phyloP scores from a whole-genome alignment of 2,888 invertebrate species.

The Catocala nupta region DNA sequence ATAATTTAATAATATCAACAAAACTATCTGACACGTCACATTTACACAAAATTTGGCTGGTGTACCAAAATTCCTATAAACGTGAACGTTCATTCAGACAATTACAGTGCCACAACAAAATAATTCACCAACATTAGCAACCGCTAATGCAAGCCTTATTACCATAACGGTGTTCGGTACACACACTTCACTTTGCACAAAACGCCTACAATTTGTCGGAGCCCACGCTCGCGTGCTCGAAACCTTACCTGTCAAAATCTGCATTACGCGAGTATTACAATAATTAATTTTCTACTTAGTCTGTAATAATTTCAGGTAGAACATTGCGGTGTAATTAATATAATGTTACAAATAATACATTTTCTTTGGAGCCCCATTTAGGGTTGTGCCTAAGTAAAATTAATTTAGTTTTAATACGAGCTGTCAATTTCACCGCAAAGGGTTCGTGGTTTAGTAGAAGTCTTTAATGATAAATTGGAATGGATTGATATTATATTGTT shows the following conservation, averaged over 20 bases:
- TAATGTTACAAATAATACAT: constrained; percentile 60
- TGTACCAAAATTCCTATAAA: background rate
- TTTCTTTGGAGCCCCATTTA: constrained; percentile 50
- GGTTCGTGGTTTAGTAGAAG: constrained; percentile 1
- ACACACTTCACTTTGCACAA: constrained; percentile 16
- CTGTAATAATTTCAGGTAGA: constrained; percentile 55
- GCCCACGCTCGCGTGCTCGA: constrained; percentile 9
- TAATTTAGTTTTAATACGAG: constrained; percentile 49
- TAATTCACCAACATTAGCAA: constrained; percentile 9
- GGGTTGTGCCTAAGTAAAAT: constrained; percentile 54
- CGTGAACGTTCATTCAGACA: background rate
- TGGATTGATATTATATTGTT: background rate
- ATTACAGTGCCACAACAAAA: constrained; percentile 4
- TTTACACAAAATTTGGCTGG: background rate
- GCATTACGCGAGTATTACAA: constrained; percentile 49
- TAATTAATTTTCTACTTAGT: constrained; percentile 59
- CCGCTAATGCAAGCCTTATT: constrained; percentile 14
- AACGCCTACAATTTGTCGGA: constrained; percentile 23
- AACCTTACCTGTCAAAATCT: constrained; percentile 52
- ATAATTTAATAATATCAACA: too few relatives aligned
- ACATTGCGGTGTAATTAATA: constrained; percentile 62
- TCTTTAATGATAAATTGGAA: background rate
- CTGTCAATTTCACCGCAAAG: constrained; percentile 42
- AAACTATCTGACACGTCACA: too few relatives aligned
- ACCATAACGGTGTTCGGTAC: constrained; percentile 7